Conservation (phyloP, 2,113 vertebrate species). For the Neolamprologus cancellatus region DNA sequence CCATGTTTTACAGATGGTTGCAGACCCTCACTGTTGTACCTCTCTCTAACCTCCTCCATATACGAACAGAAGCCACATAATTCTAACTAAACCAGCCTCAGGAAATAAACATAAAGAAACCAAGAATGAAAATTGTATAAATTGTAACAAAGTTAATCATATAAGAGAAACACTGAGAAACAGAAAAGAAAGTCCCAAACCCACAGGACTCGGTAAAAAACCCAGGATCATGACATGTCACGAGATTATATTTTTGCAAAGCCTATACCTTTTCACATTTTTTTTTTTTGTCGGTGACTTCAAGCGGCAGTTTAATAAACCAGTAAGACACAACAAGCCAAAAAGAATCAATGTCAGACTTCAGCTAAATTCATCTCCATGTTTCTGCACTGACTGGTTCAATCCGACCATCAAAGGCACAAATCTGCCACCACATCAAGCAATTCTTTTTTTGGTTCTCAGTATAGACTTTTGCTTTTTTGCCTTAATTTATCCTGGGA, state of each 20-base stretch:
- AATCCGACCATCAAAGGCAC: conserved; percentile 31
- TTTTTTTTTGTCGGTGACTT: neutral
- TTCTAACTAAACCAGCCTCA: neutral
- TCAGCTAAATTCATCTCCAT: neutral
- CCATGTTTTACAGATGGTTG: neutral
- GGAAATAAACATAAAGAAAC: neutral
- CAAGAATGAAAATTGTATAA: neutral
- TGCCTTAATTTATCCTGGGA: conserved; percentile 46
- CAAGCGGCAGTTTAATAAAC: neutral
- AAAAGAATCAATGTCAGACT: neutral
- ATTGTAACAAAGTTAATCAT: neutral
- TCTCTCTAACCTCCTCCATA: neutral
- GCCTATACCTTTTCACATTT: neutral
- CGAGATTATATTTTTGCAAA: neutral
- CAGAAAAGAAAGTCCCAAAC: neutral
- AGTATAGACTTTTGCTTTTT: conserved; percentile 26
- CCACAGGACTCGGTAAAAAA: neutral
- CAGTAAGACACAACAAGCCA: neutral
- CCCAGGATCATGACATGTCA: neutral
- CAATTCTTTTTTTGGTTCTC: conserved; percentile 27
- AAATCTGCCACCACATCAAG: conserved; percentile 49
- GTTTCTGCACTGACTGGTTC: conserved; percentile 13
- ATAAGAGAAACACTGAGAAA: neutral
- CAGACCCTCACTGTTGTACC: neutral
- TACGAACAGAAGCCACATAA: neutral